These are phyloP conservation scores for Drosophila watanabei DNA, from an alignment of 1,140 invertebrate species.

Conservation along the genomic window DNA sequence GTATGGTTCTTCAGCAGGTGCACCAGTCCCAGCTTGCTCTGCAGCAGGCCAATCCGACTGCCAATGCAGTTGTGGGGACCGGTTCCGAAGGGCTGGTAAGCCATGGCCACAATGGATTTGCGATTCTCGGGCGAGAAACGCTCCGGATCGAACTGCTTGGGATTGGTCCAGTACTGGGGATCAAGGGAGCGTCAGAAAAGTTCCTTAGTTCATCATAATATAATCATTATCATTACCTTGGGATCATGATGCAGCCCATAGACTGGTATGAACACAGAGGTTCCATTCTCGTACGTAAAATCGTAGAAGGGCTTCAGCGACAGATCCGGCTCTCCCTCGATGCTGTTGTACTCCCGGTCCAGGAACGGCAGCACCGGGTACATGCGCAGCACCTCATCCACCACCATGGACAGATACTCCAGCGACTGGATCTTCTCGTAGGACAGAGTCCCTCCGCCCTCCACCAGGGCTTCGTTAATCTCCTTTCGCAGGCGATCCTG, in stretches of 20 bases:
- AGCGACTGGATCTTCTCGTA: slow-evolving; percentile 89
- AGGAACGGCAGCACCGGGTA: slow-evolving; percentile 78
- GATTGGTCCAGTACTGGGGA: slow-evolving; percentile 89
- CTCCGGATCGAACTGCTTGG: slow-evolving; percentile 89
- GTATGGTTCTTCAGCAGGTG: slow-evolving; percentile 74
- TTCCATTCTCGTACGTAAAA: slow-evolving; percentile 63
- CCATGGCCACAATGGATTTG: slow-evolving; percentile 85
- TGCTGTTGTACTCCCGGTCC: slow-evolving; percentile 62
- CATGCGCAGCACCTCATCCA: slow-evolving; percentile 86
- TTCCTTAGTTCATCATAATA: neutral
- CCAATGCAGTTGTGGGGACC: slow-evolving; percentile 92
- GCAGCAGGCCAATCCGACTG: slow-evolving; percentile 84
- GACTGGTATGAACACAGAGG: slow-evolving; percentile 70
- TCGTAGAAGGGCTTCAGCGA: slow-evolving; percentile 70
- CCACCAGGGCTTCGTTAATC: slow-evolving; percentile 87
- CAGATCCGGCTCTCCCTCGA: slow-evolving; percentile 43
- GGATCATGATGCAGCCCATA: slow-evolving; percentile 76
- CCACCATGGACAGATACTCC: slow-evolving; percentile 88
- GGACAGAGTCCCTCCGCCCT: slow-evolving; percentile 86
- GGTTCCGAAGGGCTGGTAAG: slow-evolving; percentile 92
- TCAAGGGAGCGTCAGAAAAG: slow-evolving; percentile 85
- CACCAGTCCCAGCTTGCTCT: slow-evolving; percentile 74
- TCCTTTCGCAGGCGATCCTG: slow-evolving; percentile 89
- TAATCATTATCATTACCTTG: slow-evolving; percentile 50
- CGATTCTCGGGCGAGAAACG: slow-evolving; percentile 87